phyloP scores from a whole-genome alignment of 2,797 vertebrate genomes.

The Brotula barbata region DNA sequence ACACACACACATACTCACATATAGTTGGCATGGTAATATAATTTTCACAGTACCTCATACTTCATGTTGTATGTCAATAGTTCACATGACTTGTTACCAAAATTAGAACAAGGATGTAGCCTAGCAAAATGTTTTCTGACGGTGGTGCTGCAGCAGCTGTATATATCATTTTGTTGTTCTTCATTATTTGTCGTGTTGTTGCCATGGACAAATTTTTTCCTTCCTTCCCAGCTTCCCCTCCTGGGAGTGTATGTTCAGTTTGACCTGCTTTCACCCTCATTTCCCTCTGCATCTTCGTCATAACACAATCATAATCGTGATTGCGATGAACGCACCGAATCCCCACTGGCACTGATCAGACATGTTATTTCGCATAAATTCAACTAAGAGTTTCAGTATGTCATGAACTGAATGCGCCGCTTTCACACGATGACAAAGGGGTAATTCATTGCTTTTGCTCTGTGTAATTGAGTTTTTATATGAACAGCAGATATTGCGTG shows the following conservation, averaged over 20 bases:
- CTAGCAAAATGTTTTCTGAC: constrained; percentile 1
- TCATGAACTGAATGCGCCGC: background rate
- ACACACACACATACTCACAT: no score
- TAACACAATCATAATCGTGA: background rate
- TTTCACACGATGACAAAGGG: no score
- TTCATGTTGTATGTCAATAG: constrained; percentile 27
- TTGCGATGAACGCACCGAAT: constrained; percentile 13
- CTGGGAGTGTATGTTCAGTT: constrained; percentile 37
- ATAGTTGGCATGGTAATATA: constrained; percentile 28
- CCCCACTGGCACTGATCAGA: background rate
- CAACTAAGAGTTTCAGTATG: background rate
- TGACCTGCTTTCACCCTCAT: constrained; percentile 52
- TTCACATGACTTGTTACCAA: constrained; percentile 30
- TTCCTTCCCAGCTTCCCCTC: constrained; percentile 30
- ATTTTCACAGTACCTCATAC: constrained; percentile 14
- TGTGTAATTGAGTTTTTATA: no score
- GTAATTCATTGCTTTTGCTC: no score
- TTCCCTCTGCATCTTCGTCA: constrained; percentile 28
- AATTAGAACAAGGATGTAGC: constrained; percentile 39
- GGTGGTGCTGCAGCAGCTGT: constrained; percentile 4
- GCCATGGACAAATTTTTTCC: constrained; percentile 34
- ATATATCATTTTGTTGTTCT: constrained; percentile 40
- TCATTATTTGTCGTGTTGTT: constrained; percentile 51
- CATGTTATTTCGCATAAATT: background rate
- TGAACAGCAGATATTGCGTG: no score